phyloP scores from a whole-genome alignment of 2,888 invertebrate species.

The Dendrolimus houi region DNA sequence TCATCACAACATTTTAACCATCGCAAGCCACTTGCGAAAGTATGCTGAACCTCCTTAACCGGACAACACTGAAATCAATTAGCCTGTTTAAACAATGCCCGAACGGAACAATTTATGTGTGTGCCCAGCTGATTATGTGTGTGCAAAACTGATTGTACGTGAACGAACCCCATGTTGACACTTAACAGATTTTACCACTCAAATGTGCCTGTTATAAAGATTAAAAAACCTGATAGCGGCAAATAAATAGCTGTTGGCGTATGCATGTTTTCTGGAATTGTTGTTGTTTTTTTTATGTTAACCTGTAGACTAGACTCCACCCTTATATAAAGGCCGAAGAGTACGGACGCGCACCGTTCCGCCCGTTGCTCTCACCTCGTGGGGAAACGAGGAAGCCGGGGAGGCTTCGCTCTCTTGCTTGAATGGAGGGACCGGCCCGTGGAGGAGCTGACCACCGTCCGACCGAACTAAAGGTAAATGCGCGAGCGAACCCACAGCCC shows the following conservation, averaged over 20 bases:
- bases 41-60: slow-evolving; percentile 1
- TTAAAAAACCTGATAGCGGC: slow-evolving; percentile 18
- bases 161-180: slow-evolving; percentile 22
- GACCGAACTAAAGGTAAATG: no score
- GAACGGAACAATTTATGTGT: slow-evolving; percentile 41
- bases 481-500: no score
- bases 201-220: slow-evolving; percentile 16
- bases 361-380: no score
- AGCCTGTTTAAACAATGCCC: slow-evolving; percentile 43
- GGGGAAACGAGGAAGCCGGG: no score
- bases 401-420: no score
- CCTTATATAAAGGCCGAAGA: no score
- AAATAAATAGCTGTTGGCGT: slow-evolving; percentile 8
- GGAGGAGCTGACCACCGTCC: no score
- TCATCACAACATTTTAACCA: no score
- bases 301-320: no score
- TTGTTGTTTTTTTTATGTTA: no score
- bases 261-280: background rate
- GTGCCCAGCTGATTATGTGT: slow-evolving; percentile 33
- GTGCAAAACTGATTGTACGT: slow-evolving; percentile 31
- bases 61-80: slow-evolving; percentile 51
- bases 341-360: no score
- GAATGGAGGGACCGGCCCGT: no score
- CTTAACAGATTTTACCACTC: slow-evolving; percentile 19
- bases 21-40: background rate